phyloP scores from a whole-genome alignment of 1,140 invertebrate genomes.

The Drosophila lowei region DNA sequence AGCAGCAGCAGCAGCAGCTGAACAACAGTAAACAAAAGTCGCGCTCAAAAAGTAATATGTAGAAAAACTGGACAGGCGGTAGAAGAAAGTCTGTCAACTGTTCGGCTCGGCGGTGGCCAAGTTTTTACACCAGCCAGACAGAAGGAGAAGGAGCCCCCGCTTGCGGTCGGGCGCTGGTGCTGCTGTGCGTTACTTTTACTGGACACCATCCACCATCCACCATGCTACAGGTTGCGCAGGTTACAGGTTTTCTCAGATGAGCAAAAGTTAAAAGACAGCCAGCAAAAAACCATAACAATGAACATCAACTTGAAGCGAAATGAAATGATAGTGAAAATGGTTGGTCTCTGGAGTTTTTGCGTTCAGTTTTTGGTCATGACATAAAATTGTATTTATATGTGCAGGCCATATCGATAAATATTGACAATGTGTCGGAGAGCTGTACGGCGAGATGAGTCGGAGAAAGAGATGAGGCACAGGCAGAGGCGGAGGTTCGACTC shows the following conservation, averaged over 20 bases:
- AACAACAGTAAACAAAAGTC: conserved; percentile 59
- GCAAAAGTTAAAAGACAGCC: conserved; percentile 41
- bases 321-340: conserved; percentile 80
- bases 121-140: conserved; percentile 42
- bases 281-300: conserved; percentile 67
- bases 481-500: neutral
- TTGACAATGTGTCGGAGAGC: conserved; percentile 27
- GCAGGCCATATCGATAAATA: conserved; percentile 45
- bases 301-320: conserved; percentile 27
- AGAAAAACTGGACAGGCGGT: conserved; percentile 74
- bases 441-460: neutral
- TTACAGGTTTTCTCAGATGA: conserved; percentile 56
- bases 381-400: conserved; percentile 56
- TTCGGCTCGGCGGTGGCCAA: conserved; percentile 40
- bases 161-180: too few relatives aligned
- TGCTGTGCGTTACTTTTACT: conserved; percentile 74
- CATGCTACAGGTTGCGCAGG: conserved; percentile 46
- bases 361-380: conserved; percentile 71
- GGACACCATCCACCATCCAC: conserved; percentile 21
- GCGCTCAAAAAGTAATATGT: conserved; percentile 51
- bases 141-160: conserved; percentile 12
- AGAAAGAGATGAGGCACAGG: neutral
- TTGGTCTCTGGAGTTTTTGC: conserved; percentile 47
- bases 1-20: conserved; percentile 27
- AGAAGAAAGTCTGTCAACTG: conserved; percentile 68